phyloP scores from a whole-genome alignment of 1,140 invertebrate species.

The Aplysia californica region DNA sequence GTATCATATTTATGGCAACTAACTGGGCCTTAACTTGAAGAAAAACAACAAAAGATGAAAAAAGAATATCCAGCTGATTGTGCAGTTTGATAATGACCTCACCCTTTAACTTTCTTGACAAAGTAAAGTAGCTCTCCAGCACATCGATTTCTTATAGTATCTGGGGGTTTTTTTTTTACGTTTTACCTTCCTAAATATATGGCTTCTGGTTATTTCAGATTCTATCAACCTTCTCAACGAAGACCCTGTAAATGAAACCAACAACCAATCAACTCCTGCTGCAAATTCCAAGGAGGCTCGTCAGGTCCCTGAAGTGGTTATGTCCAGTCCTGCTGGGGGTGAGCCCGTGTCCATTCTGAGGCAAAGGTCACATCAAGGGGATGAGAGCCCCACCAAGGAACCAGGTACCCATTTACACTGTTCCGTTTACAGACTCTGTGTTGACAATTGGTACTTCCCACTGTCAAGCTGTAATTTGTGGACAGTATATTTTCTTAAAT shows the following conservation, averaged over 20 bases:
- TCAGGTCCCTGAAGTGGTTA: not conserved
- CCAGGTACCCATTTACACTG: not conserved
- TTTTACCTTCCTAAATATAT: too few relatives aligned
- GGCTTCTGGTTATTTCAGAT: slow-evolving; percentile 5
- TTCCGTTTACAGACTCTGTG: not conserved
- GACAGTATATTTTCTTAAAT: too few relatives aligned
- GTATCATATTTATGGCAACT: too few relatives aligned
- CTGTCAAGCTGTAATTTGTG: not conserved
- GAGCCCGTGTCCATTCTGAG: slow-evolving; percentile 17
- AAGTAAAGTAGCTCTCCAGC: too few relatives aligned
- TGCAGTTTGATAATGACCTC: too few relatives aligned
- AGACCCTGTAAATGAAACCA: not conserved
- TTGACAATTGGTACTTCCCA: not conserved
- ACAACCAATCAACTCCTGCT: too few relatives aligned
- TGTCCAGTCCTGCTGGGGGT: not conserved
- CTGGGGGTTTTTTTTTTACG: too few relatives aligned
- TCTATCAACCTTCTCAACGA: not conserved
- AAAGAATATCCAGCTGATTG: too few relatives aligned
- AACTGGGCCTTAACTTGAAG: too few relatives aligned
- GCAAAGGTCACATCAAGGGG: slow-evolving; percentile 18
- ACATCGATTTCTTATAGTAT: too few relatives aligned
- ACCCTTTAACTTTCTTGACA: too few relatives aligned
- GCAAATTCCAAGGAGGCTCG: not conserved
- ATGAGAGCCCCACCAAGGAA: not conserved
- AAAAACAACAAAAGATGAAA: too few relatives aligned